Conservation (phyloP, 1,140 invertebrate species). For the Helicoverpa zea region DNA sequence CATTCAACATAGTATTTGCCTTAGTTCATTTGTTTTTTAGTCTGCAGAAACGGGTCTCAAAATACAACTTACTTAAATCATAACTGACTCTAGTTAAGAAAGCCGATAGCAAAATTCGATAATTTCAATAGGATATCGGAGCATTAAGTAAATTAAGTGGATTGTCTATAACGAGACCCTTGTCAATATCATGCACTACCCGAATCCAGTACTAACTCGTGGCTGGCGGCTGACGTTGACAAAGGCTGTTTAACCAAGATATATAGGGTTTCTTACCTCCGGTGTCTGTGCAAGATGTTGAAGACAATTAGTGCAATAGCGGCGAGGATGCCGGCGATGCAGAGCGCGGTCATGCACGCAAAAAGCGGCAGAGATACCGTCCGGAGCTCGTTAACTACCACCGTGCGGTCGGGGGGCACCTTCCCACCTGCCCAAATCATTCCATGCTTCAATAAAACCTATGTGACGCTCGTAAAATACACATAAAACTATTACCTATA, state of each 20-base stretch:
- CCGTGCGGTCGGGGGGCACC: conserved; percentile 96
- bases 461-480: conserved; percentile 46
- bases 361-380: conserved; percentile 96
- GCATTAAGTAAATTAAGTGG: conserved; percentile 36
- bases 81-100: not conserved
- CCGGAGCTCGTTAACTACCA: conserved; percentile 93
- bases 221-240: conserved; percentile 43
- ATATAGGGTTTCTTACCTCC: conserved; percentile 89
- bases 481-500: conserved; percentile 49
- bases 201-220: conserved; percentile 4
- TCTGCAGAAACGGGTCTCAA: too few relatives aligned
- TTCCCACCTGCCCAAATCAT: conserved; percentile 89
- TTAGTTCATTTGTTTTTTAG: too few relatives aligned
- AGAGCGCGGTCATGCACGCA: conserved; percentile 96
- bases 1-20: not conserved
- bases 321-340: conserved; percentile 94
- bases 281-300: conserved; percentile 95
- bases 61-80: too few relatives aligned
- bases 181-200: conserved; percentile 50
- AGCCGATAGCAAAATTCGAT: not conserved
- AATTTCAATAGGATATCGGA: not conserved
- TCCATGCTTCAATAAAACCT: conserved; percentile 29
- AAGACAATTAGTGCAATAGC: conserved; percentile 95
- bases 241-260: conserved; percentile 35
- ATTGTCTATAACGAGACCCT: conserved; percentile 37